A percentile compares a stretch with the other conserved stretches of the same genome.
phyloP scores from a whole-genome alignment of 2,113 vertebrate genomes.

The Lophius piscatorius region DNA sequence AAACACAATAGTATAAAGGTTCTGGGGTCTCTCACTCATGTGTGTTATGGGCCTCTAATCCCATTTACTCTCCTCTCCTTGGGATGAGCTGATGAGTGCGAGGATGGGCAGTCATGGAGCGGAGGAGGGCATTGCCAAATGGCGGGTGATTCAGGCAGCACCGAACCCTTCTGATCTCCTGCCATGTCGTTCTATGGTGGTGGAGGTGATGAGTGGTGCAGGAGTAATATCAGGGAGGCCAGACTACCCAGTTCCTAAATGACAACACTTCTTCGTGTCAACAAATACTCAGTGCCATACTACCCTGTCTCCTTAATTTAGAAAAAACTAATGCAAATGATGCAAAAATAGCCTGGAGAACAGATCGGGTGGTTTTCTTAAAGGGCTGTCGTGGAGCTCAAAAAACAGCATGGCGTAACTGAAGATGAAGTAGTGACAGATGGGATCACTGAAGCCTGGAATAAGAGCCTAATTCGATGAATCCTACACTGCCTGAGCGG shows the following conservation, averaged over 20 bases:
- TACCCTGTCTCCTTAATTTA: not conserved
- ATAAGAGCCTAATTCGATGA: constrained; percentile 50
- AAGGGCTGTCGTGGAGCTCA: constrained; percentile 57
- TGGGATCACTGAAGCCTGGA: constrained; percentile 62
- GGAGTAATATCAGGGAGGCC: too few relatives aligned
- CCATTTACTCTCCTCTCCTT: constrained; percentile 47
- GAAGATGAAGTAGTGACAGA: constrained; percentile 69
- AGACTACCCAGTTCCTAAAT: too few relatives aligned
- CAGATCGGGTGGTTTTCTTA: constrained; percentile 71
- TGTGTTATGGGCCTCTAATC: constrained; percentile 58
- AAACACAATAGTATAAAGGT: too few relatives aligned
- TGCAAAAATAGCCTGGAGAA: constrained; percentile 60
- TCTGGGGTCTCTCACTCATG: constrained; percentile 17
- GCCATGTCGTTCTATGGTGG: constrained; percentile 40
- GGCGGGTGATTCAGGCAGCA: constrained; percentile 30
- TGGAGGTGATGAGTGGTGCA: not conserved
- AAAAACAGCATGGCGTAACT: constrained; percentile 49
- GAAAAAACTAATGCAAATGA: constrained; percentile 28
- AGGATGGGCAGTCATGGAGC: constrained; percentile 6
- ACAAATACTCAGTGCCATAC: not conserved
- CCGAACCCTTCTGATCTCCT: constrained; percentile 42
- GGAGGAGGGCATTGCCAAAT: constrained; percentile 40
- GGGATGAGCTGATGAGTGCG: constrained; percentile 48
- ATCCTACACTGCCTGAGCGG: constrained; percentile 23
- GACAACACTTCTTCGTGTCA: constrained; percentile 5